phyloP scores from a whole-genome alignment of 2,888 invertebrate genomes.

The Horisme vitalbata region DNA sequence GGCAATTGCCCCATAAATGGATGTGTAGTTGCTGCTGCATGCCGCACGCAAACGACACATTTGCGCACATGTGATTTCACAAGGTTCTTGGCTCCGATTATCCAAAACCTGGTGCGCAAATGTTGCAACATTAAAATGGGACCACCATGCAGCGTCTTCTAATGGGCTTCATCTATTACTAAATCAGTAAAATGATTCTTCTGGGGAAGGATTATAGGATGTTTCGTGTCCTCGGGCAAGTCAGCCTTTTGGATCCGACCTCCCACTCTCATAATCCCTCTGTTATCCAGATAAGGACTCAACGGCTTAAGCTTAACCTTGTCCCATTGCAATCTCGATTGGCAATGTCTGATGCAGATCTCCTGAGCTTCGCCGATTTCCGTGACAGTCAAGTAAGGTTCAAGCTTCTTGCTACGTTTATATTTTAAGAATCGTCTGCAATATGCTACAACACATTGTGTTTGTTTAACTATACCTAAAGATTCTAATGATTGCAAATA shows the following conservation, averaged over 20 bases:
- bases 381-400: neutral
- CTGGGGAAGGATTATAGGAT: neutral
- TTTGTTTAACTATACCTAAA: no score
- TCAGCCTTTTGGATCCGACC: conserved; percentile 35
- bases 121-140: conserved; percentile 21
- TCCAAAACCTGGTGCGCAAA: neutral
- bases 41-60: conserved; percentile 12
- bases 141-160: conserved; percentile 30
- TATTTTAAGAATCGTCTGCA: neutral
- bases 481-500: no score
- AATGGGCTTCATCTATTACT: conserved; percentile 30
- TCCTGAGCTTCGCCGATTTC: conserved; percentile 1
- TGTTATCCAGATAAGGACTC: conserved; percentile 4
- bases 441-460: neutral
- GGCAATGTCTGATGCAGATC: neutral
- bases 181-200: conserved; percentile 20
- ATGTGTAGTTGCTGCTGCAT: conserved; percentile 7
- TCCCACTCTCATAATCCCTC: conserved; percentile 45
- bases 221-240: conserved; percentile 1
- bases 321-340: no score
- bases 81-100: neutral
- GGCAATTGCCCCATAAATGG: neutral
- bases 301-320: neutral
- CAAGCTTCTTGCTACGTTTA: neutral
- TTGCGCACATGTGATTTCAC: neutral